These are phyloP conservation scores for Tyrophagus putrescentiae DNA, from an alignment of 1,140 invertebrate species.

Conservation along the genomic window DNA sequence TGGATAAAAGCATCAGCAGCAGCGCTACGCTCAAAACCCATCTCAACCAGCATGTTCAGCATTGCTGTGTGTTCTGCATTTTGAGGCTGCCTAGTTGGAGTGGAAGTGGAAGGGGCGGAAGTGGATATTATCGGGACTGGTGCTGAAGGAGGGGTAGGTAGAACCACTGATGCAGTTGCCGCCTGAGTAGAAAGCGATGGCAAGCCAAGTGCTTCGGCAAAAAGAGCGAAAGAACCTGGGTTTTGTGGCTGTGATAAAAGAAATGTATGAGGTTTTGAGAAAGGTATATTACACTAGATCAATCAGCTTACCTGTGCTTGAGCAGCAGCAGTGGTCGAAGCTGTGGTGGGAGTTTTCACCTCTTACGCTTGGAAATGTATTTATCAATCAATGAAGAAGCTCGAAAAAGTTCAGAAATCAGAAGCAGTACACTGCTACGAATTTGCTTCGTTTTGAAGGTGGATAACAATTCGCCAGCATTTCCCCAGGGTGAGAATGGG, in stretches of 20 bases:
- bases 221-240: too few species aligned
- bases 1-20: neutral
- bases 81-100: neutral
- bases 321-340: neutral
- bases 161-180: neutral
- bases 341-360: neutral
- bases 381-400: neutral
- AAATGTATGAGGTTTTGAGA: too few species aligned
- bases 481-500: neutral
- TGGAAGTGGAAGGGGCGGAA: neutral
- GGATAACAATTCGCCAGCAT: neutral
- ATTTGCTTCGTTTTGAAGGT: neutral
- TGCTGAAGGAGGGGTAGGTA: neutral
- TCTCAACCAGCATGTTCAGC: neutral
- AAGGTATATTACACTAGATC: too few species aligned
- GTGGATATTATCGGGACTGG: neutral
- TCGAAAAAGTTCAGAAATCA: neutral
- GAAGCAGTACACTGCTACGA: neutral
- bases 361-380: neutral
- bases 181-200: neutral
- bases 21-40: neutral
- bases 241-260: too few species aligned
- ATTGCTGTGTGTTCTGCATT: neutral
- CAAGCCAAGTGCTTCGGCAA: too few species aligned
- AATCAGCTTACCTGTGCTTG: too few species aligned